Conservation (phyloP, 2,113 vertebrate genomes). For the Charadrius vociferus region DNA sequence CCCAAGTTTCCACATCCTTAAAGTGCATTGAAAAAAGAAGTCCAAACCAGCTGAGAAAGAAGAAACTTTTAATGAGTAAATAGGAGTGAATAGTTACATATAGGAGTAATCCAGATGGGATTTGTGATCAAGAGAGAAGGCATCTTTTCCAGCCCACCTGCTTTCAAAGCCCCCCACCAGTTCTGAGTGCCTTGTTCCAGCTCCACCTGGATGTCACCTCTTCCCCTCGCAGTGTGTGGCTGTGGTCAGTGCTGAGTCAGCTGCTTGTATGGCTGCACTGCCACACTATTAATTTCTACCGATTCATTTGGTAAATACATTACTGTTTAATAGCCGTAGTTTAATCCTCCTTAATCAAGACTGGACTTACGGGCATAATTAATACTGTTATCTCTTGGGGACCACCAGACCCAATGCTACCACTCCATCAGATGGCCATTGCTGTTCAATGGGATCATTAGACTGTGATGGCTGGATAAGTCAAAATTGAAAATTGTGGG, state of each 20-base stretch:
- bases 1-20: not conserved
- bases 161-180: not conserved
- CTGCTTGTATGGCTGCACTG: not conserved
- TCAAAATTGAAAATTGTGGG: not conserved
- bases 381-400: not conserved
- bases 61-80: not conserved
- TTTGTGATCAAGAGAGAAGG: not conserved
- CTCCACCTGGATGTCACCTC: not conserved
- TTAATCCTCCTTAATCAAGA: not conserved
- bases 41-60: not conserved
- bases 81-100: not conserved
- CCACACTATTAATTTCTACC: rapidly evolving
- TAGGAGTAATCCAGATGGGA: not conserved
- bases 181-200: not conserved
- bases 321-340: not conserved
- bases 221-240: rapidly evolving
- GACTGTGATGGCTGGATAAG: not conserved
- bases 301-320: rapidly evolving
- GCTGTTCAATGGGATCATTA: not conserved
- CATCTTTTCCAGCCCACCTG: not conserved
- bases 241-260: not conserved
- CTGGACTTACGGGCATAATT: not conserved
- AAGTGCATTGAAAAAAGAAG: not conserved
- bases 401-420: not conserved
- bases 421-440: not conserved